Base-by-base conservation (phyloP, 2,113 vertebrate species). In the Chionodraco myersi region DNA sequence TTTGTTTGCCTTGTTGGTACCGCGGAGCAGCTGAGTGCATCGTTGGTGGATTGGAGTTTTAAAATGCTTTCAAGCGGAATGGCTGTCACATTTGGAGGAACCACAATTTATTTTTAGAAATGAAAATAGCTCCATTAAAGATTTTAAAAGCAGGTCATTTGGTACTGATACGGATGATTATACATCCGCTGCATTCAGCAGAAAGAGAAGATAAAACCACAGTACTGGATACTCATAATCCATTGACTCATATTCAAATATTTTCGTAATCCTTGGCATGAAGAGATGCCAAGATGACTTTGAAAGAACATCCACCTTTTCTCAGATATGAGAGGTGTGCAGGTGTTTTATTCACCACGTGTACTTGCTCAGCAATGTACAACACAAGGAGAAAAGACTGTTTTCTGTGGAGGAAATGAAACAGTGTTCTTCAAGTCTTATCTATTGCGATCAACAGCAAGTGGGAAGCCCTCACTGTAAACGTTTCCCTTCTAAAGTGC, bases 381-480 rank as follows among this genome's bases (percentile, higher is more conserved):
- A 79, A 47, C 18, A 16, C 62, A 6, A 63, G 6, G 15, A 72
- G 18, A 59, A 11, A 41, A 63, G 47, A 41, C 8, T 0, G 36
- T 41, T 7, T 64, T 75, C 11, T 76, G 41, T 21, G 14, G 18
- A 56, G 36, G 21, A 70, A 59, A 68, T 56, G 23, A 75, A 75
- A 65, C 72, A 23, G n/a, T 59, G 23, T 67, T 66, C 21, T 52
- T 36, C 7, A 54, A 41, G 70, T 61, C 6, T 58, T 61, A 15
- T 80, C 87, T 67, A 56, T 70, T 69, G 54, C 58, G 47, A 54
- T 60, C 36, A 70, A 1, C 26, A 68, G 57, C 51, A 78, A 80
- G 83, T 86, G 77, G 87, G 87, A 78, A 54, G 84, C 71, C 58
- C 67, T 69, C 53, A 11, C 54, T 23, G 23, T 67, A 83, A 79